A percentile compares a stretch with the other conserved stretches of the same genome.
Conservation (phyloP, 2,797 vertebrate species). For the Megaceryle alcyon region DNA sequence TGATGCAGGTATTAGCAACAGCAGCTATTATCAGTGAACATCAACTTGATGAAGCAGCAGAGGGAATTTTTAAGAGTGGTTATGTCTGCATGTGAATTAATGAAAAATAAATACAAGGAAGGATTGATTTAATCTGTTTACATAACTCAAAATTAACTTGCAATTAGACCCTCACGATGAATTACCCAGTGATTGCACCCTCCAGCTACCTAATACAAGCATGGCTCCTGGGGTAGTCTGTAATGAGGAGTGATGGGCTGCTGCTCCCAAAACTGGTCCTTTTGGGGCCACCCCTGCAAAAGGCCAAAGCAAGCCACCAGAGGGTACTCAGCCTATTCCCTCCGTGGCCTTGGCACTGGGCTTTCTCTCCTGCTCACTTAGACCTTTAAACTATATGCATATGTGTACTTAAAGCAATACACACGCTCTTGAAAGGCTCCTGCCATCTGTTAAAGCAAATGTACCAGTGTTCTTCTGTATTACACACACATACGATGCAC, state of each 20-base stretch:
- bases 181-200: neutral
- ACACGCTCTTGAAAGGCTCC: neutral
- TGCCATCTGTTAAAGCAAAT: neutral
- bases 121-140: constrained; percentile 36
- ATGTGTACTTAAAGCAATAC: rapidly evolving
- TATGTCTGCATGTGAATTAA: neutral
- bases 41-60: neutral
- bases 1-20: neutral
- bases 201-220: neutral
- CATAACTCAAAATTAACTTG: constrained; percentile 32
- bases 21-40: neutral
- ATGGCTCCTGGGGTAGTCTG: neutral
- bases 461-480: neutral
- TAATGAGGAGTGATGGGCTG: neutral
- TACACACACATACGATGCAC: rapidly evolving
- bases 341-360: rapidly evolving
- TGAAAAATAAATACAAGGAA: constrained; percentile 4
- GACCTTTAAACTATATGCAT: neutral
- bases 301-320: neutral
- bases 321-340: neutral
- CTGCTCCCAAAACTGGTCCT: neutral
- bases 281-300: rapidly evolving
- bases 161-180: constrained; percentile 11
- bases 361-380: neutral
- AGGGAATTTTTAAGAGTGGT: neutral